Evolutionary conservation across 2,113 vertebrate species (phyloP).

Genomic region (Dermatemys mawii): DNA sequence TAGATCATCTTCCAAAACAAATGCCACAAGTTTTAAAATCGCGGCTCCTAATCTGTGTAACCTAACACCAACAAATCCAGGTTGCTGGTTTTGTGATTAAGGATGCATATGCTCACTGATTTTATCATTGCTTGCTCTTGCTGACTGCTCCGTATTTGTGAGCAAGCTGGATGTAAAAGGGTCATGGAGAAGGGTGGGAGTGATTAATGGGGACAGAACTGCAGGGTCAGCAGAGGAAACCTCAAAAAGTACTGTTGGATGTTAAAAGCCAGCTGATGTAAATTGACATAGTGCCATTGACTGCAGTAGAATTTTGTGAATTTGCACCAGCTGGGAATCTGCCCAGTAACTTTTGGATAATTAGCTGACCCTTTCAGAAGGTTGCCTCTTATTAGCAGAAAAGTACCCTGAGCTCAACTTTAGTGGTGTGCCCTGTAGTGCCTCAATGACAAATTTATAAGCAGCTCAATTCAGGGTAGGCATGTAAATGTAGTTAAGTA

Average conservation of each 20-base stretch:
- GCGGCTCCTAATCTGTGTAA: conserved; percentile 40
- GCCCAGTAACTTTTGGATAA: background rate
- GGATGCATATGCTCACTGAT: background rate
- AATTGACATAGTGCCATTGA: background rate
- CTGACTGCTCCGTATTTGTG: rapidly evolving
- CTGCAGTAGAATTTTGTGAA: background rate
- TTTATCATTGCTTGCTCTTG: background rate
- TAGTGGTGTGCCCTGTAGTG: rapidly evolving
- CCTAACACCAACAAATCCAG: background rate
- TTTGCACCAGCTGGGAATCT: background rate
- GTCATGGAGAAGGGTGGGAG: background rate
- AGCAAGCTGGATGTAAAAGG: background rate
- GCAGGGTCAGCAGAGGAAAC: background rate
- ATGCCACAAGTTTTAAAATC: conserved; percentile 19
- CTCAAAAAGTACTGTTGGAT: background rate
- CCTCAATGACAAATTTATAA: background rate
- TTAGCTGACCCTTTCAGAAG: background rate
- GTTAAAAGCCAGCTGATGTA: background rate
- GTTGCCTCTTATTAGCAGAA: rapidly evolving
- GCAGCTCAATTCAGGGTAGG: background rate
- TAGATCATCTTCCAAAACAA: conserved; percentile 59
- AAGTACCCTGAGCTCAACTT: background rate
- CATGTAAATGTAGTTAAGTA: background rate
- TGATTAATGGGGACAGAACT: background rate
- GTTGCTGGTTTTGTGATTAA: conserved; percentile 44